These are phyloP conservation scores for Sebastes oblongus DNA, from an alignment of 2,797 vertebrate species.

Conservation along the genomic window DNA sequence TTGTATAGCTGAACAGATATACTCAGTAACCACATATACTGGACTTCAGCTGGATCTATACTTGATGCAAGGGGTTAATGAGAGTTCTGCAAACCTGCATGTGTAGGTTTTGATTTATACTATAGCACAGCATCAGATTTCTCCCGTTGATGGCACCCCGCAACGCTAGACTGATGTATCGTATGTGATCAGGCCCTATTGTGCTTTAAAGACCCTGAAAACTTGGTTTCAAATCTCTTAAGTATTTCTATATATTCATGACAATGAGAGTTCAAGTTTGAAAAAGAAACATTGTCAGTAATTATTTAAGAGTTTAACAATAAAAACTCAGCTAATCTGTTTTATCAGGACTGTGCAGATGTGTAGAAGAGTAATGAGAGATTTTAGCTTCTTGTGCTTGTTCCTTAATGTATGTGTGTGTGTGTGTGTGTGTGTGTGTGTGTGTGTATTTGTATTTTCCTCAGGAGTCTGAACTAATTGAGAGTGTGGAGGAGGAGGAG, in stretches of 20 bases:
- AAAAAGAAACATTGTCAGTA: not conserved
- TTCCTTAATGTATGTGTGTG: not conserved
- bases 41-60: not conserved
- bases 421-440: not conserved
- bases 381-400: not conserved
- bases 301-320: not conserved
- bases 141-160: not conserved
- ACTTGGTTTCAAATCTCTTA: not conserved
- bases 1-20: not conserved
- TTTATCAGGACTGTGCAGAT: not conserved
- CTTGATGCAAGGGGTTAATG: not conserved
- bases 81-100: not conserved
- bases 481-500: conserved; percentile 73
- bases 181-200: not conserved
- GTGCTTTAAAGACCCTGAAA: not conserved
- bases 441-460: conserved; percentile 26
- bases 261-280: not conserved
- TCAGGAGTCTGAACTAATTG: conserved; percentile 74
- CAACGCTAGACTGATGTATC: not conserved
- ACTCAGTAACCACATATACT: not conserved
- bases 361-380: not conserved
- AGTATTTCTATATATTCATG: not conserved
- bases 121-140: not conserved
- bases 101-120: not conserved
- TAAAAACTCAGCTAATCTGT: not conserved